Base-by-base conservation (phyloP, 2,888 invertebrate species). In the Adelphocoris suturalis region DNA sequence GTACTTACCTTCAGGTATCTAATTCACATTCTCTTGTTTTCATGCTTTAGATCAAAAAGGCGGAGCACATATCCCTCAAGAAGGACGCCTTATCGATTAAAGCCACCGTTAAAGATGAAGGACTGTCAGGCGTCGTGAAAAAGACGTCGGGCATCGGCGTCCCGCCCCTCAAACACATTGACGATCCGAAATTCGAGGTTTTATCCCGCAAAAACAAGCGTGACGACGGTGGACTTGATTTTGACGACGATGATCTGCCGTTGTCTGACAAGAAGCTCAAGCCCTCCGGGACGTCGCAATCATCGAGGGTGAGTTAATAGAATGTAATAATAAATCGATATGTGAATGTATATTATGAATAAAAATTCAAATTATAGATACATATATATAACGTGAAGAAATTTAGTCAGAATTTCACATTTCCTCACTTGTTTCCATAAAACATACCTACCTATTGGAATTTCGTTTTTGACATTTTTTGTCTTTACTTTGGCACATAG, bases 231-330 rank as follows among this genome's bases (percentile, higher is more conserved):
- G 91, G 92, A 23, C 92, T 92, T 37, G 93, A 92, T 91, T 92
- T 92, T 89, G 92, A 92, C 47, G 93, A 93, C 90, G 37, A n/a
- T n/a, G 92, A 92, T 0, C 37, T 88, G 9, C 92, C 92, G 2
- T 90, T 92, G 27, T 92, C 91, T 13, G 92, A 92, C 87, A 92
- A 92, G 86, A 91, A 92, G 37, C 90, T 92, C 11, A 91, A 92
- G 0, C 92, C 92, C 13, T 90, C 92, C 12, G 92, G 92, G 9
- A 91, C 92, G 5, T 91, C 92, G 13, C 90, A 89, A 55, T 47
- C 82, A 3, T 89, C 86, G 27, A 81, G 89, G 89, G 89, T 89
- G 55, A 86, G 78, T 46, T 37, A n/a, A n/a, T n/a, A n/a, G 37
- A 37, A 37, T 37, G 37, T 37, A 7, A n/a, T n/a, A n/a, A n/a